phyloP scores from a whole-genome alignment of 2,888 invertebrate genomes.

The Limnephilus auricula region DNA sequence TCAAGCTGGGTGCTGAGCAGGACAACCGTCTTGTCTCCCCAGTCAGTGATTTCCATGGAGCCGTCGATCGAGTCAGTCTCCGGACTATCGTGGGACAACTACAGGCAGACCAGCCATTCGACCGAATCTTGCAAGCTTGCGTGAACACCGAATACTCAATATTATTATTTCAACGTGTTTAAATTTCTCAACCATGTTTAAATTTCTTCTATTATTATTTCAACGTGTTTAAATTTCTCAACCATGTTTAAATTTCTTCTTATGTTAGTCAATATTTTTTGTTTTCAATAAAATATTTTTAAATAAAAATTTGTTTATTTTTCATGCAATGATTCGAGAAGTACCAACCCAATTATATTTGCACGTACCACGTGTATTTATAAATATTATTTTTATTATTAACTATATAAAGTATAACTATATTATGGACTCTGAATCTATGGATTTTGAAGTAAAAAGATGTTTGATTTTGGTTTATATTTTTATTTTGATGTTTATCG shows the following conservation, averaged over 20 bases:
- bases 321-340: not conserved
- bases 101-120: conserved; percentile 71
- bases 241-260: not conserved
- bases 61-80: conserved; percentile 70
- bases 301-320: not conserved
- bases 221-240: too few species aligned
- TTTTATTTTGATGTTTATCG: too few species aligned
- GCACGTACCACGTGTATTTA: too few species aligned
- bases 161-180: not conserved
- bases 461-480: too few species aligned
- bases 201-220: not conserved
- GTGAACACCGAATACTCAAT: not conserved
- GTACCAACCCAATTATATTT: too few species aligned
- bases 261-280: not conserved
- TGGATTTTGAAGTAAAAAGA: too few species aligned
- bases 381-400: too few species aligned
- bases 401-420: too few species aligned
- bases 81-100: conserved; percentile 70
- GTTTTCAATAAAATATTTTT: not conserved
- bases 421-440: too few species aligned
- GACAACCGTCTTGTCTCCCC: conserved; percentile 71
- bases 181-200: too few species aligned
- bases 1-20: conserved; percentile 73
- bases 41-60: conserved; percentile 71
- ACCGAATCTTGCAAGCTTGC: not conserved